Base-by-base conservation (phyloP, 2,888 invertebrate species). In the Amphipyra berbera region DNA sequence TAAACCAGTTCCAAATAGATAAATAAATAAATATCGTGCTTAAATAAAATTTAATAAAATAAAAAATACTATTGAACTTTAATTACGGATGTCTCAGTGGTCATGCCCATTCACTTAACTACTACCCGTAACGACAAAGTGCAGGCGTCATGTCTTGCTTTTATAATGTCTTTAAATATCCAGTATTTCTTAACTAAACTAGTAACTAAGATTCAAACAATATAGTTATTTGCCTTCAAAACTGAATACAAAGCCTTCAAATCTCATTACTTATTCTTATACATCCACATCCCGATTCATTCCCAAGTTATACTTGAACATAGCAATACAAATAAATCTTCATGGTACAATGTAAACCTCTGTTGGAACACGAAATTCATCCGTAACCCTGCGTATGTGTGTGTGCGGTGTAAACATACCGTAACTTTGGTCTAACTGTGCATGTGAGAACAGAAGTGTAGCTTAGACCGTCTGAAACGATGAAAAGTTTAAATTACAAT, bases 281-380 rank as follows among this genome's bases (percentile, higher is more conserved):
- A 52, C 55, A 72, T 61, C 42, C 21, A 21, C 21, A 21, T 21
- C 61, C 30, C 57, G 44, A 71, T 71, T 68, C 48, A 71, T 71
- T 71, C 52, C 58, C 63, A 45, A 71, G 58, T 71, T 71, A 63
- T 53, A 73, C 58, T 73, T 62, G 61, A 58, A 60, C 58, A 59
- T 40, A 64, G 61, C 35, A 53, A 72, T 72, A 72, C 75, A 76
- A 78, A 76, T 77, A 76, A 74, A 76, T 76, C 60, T 72, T 64
- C 66, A 72, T 66, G 61, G 75, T 64, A 62, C 66, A 69, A 56
- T 56, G 68, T 68, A 68, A 77, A 64, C 65, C 45, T 59, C 72
- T 68, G 75, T 74, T 33, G 52, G 61, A 53, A 62, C 68, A 72
- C 56, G 78, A 64, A 72, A 72, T 68, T 62, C 65, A 72, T 72